Evolutionary conservation across 2,797 vertebrate genomes (phyloP), one percentile per base, ranked within the genome.

Genomic region (Tauraco hartlaubi): DNA sequence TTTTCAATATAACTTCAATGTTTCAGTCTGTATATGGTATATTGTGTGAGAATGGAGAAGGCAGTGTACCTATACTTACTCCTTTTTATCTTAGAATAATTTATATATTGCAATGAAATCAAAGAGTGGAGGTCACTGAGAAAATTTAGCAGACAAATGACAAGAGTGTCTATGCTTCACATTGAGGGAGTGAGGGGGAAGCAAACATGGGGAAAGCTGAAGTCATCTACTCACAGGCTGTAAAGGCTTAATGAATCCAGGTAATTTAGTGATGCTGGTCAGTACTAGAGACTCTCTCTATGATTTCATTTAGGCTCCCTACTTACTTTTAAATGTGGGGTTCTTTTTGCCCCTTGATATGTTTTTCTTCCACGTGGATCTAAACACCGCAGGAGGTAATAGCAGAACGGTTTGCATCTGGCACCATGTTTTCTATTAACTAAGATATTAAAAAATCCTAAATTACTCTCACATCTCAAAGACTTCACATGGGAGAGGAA

Each of bases 221-320:
- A 44, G 8, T 37, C 19, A 29, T 28, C 12, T 52, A 8, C 16
- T 46, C 9, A n/a, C 6, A 77, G 16, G 6, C 2, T 83, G 21
- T 37, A 76, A 76, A 83, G 9, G 2, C 8, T 90, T 51, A 25
- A 71, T n/a, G 5, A 83, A 48, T 28, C 8, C 5, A 4, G 9
- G 1, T 25, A 55, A 44, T 31, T 25, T 2, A 58, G 8, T 2
- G 0, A 37, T 51, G 18, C 10, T 58, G 18, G 2, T 39, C 76
- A 49, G 9, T 39, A 35, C 13, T 2, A 2, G 4, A 11, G 28
- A 58, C 5, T 29, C 6, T 19, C 9, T 16, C 12, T 41, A 4
- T 26, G 6, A n/a, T 19, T 88, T 69, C 7, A 12, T 76, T 85
- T 76, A 74, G 15, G 9, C 4, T 76, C 23, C 39, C 64, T 8